Evolutionary conservation across 2,797 vertebrate species (phyloP).

Genomic region (Amblyopsis hoosieri): DNA sequence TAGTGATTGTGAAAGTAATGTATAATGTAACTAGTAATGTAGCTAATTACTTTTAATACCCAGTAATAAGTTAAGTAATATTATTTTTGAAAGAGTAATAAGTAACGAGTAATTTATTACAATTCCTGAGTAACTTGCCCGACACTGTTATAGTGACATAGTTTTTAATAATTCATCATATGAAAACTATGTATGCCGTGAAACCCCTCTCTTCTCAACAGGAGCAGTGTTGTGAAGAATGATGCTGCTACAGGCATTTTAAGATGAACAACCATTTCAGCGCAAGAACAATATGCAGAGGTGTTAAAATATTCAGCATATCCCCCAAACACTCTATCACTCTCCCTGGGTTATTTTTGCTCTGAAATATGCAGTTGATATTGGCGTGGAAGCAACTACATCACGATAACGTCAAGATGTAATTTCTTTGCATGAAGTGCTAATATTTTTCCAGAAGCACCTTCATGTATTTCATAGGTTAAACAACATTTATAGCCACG

Average conservation of each 20-base stretch:
- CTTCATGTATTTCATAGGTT: constrained; percentile 17
- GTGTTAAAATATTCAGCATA: constrained; percentile 76
- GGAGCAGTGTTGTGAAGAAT: constrained; percentile 59
- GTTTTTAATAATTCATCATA: constrained; percentile 66
- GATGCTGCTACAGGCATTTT: constrained; percentile 59
- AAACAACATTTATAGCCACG: constrained; percentile 13
- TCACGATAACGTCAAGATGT: constrained; percentile 26
- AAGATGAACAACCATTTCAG: constrained; percentile 66
- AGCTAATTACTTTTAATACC: too few species aligned
- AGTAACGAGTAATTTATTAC: too few species aligned
- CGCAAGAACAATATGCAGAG: constrained; percentile 70
- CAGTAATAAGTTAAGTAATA: too few species aligned
- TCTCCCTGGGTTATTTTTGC: constrained; percentile 58
- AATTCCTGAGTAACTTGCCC: not conserved
- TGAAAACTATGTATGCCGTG: constrained; percentile 55
- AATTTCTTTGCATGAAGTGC: constrained; percentile 35
- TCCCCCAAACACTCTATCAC: constrained; percentile 51
- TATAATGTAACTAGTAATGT: too few species aligned
- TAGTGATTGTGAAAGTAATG: too few species aligned
- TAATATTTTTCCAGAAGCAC: constrained; percentile 31
- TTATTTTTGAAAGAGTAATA: too few species aligned
- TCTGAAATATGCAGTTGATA: constrained; percentile 63
- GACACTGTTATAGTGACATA: constrained; percentile 30
- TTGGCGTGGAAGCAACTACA: constrained; percentile 24
- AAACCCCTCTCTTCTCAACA: constrained; percentile 47